Base-by-base conservation (phyloP, 2,888 invertebrate species). In the Heteromurus nitidus region DNA sequence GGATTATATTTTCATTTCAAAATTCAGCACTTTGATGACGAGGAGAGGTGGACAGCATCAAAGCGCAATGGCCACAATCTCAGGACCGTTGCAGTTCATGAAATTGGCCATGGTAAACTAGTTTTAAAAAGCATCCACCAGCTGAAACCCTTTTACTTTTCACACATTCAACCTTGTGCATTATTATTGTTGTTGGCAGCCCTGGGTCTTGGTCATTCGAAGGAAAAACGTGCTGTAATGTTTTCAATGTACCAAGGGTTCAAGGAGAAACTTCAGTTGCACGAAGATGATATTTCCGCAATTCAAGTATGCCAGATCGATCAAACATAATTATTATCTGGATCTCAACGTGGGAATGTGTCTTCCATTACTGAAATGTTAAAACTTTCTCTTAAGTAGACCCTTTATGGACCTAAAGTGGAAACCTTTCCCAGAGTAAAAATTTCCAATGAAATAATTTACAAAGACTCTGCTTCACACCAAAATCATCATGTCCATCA, bases 201-300 rank as follows among this genome's bases (percentile, higher is more conserved):
- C 0, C 87, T 91, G 2, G 91, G 91, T 1, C 60, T 86, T n/a
- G 79, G 73, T 2, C 86, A 86, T 42, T 85, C 84, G 0, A 60
- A 76, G 0, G 82, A 72, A 24, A 81, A 75, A 16, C 65, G 73
- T 1, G 81, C 86, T 1, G 83, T 99, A 30, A 99, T 99, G 99
- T 97, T 98, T 3, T 98, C 98, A 7, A 98, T 97, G 91, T 99
- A 99, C 90, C 92, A 96, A 87, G 96, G 96, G 7, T 98, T 94
- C 89, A 94, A 95, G 88, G 94, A 95, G 0, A 91, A 93, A 76
- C 96, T 98, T 89, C 92, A 92, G 87, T 91, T 99, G 16, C 94
- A 97, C 89, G 91, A 92, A 73, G 99, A 99, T 88, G 98, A 98
- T 88, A 91, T 96, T 31, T 91, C 92, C 88, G 95, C 94, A 77